A percentile compares a stretch with the other conserved stretches of the same genome.
phyloP scores from a whole-genome alignment of 2,797 vertebrate genomes.

The Phoeniculus purpureus region DNA sequence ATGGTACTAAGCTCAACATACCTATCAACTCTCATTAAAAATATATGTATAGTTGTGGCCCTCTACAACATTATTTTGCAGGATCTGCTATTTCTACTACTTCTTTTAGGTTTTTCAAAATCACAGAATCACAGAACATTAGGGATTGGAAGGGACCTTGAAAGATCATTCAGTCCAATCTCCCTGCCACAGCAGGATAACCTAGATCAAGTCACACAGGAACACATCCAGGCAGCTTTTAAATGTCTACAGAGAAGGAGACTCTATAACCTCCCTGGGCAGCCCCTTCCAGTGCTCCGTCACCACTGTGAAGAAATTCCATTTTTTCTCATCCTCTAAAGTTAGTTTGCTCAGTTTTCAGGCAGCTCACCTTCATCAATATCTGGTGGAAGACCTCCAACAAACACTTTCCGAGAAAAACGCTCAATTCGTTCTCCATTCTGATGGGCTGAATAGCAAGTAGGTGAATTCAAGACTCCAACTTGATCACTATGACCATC shows the following conservation, averaged over 20 bases:
- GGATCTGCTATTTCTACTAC: neutral
- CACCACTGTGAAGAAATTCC: neutral
- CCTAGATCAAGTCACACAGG: no score
- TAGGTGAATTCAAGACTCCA: constrained; percentile 89
- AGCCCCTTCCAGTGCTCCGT: no score
- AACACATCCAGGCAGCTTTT: no score
- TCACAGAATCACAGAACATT: no score
- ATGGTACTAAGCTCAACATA: neutral
- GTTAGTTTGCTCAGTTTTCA: neutral
- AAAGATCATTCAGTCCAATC: no score
- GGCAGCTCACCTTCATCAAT: constrained; percentile 92
- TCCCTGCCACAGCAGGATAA: no score
- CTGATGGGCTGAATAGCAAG: constrained; percentile 92
- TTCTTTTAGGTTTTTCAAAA: neutral
- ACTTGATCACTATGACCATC: constrained; percentile 93
- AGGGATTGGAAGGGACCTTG: no score
- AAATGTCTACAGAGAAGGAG: no score
- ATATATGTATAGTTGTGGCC: neutral
- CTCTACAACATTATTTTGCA: neutral
- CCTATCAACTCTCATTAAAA: neutral
- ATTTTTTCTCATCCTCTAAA: neutral
- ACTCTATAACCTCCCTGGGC: no score
- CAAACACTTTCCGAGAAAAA: constrained; percentile 97
- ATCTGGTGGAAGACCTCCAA: constrained; percentile 96
- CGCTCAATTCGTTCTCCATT: constrained; percentile 96